phyloP scores from a whole-genome alignment of 2,113 vertebrate species.

The Lipotes vexillifer region DNA sequence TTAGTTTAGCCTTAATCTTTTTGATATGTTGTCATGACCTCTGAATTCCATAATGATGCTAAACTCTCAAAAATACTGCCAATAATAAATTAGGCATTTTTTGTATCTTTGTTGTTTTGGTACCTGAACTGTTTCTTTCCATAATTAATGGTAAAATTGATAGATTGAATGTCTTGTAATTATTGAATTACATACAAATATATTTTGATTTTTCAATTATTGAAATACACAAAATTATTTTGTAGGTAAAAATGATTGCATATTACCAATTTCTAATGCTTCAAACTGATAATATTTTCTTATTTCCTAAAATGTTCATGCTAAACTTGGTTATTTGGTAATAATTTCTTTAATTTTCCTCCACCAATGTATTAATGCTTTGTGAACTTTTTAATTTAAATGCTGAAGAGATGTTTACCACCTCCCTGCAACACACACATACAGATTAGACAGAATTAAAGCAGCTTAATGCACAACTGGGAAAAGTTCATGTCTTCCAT shows the following conservation, averaged over 20 bases:
- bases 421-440: fast-evolving
- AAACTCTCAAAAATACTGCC: not conserved
- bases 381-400: not conserved
- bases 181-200: not conserved
- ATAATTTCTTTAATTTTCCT: constrained; percentile 21
- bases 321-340: constrained; percentile 26
- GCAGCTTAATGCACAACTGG: not conserved
- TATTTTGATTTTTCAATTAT: not conserved
- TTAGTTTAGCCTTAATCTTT: not conserved
- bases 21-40: not conserved
- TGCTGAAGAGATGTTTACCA: not conserved
- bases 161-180: not conserved
- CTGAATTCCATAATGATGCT: not conserved
- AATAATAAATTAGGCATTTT: not conserved
- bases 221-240: not conserved
- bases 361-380: not conserved
- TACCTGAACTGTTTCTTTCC: not conserved
- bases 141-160: not conserved
- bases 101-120: not conserved
- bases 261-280: not conserved
- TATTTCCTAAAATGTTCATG: constrained; percentile 21
- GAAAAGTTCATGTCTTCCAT: not conserved
- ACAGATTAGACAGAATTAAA: not conserved
- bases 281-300: not conserved
- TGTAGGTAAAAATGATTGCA: not conserved